Base-by-base conservation (phyloP, 2,113 vertebrate species). In the Rhinichthys klamathensis region DNA sequence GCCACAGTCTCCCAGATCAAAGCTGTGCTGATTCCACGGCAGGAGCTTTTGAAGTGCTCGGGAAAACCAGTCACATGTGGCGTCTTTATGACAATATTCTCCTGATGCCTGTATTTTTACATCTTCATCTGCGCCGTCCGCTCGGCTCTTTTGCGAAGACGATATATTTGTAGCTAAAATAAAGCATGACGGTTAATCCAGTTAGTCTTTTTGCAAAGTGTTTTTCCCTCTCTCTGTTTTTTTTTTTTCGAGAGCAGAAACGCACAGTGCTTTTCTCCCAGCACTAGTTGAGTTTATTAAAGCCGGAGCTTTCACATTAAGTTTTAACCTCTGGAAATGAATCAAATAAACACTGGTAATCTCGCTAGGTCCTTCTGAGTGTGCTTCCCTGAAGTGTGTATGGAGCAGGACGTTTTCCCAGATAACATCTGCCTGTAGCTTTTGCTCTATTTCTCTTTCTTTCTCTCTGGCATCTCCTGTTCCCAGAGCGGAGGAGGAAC, bases 31-130 rank as follows among this genome's bases (percentile, higher is more conserved):
- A 80, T 80, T 80, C 77, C 58, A 63, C n/a, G 58, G 56, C 77
- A 63, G 25, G 61, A 82, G 80, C 44, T 30, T 82, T 82, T 82
- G 80, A 82, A 82, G 80, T 82, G 38, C 18, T 80, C 1, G 13
- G 56, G 1, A 80, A 44, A 27, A 63, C 41, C 9, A 69, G 79
- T 81, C 80, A 69, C 80, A 27, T 81, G 80, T 51, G 61, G 9
- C 16, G 61, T 51, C 80, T 82, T 82, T 51, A 32, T 51, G 60
- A 82, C 80, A 49, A 32, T 32, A 82, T 65, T 82, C 80, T 82
- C 80, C 44, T 69, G 80, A 82, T 67, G 80, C 27, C 41, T 82
- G 63, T 82, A 69, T 82, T 82, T 69, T 69, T 82, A 80, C 80
- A 69, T 82, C 80, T 51, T 82, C 80, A 80, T 80, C 77, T 74